Evolutionary conservation across 2,888 invertebrate species (phyloP), one percentile per base, ranked within the genome.

Genomic region (Neria commutata): DNA sequence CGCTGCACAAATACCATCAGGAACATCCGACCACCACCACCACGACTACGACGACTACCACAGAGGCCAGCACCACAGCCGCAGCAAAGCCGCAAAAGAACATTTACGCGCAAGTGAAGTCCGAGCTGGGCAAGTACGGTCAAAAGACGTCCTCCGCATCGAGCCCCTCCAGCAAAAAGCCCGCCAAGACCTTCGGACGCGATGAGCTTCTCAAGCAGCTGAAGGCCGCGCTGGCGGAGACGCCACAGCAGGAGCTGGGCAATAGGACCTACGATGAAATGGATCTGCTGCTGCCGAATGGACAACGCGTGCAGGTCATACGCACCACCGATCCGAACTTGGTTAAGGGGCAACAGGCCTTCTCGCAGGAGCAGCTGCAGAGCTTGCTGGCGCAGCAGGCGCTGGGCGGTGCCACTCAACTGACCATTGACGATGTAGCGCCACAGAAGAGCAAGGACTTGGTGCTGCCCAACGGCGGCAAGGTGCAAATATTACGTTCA

Each of bases 121-220:
- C 86, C 65, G 86, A 87, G 47, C 62, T 71, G 3, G 78, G 75
- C 3, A 77, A 77, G 52, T 77, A 75, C 26, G 73, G 73, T 8
- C 67, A 67, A 14, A 79, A 78, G 60, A 50, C 67, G 0, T 40
- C 50, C 5, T 64, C 68, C n/a, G 69, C 67, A 19, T 24, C 34
- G 2, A 26, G 21, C 24, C 42, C 34, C 69, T 72, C 55, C 73
- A 76, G 58, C 57, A 66, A 66, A 45, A 76, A 75, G 47, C 81
- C 84, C 58, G 86, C 85, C 29, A 83, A 88, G 67, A 85, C 89
- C 52, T 86, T 89, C 48, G 83, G 87, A 56, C 84, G 89, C 68
- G 91, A 91, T 45, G 88, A 90, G 63, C 84, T 92, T 29, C 76
- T 92, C 6, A 90, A 89, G 62, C 91, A 92, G 73, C 76, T 92